These are phyloP conservation scores for Sinocyclocheilus rhinocerous DNA, from an alignment of 2,113 vertebrate species.

Conservation along the genomic window DNA sequence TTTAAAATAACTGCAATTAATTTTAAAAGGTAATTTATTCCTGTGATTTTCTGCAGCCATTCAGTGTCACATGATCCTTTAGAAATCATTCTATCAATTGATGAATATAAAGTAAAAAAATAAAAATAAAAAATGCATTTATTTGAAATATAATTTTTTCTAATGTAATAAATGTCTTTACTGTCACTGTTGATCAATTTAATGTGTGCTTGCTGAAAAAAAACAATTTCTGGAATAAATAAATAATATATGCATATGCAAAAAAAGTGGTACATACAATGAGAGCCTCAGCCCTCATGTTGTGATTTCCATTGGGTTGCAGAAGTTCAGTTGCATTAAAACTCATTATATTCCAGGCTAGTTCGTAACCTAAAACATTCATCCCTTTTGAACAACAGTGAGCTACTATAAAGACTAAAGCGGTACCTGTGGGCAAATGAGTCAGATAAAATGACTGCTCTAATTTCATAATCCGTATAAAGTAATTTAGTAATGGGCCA, in stretches of 20 bases:
- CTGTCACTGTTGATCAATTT: neutral
- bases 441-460: neutral
- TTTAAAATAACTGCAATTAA: neutral
- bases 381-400: neutral
- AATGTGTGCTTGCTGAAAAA: neutral
- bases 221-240: too few relatives aligned
- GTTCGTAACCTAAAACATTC: neutral
- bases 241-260: neutral
- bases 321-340: neutral
- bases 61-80: neutral
- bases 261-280: neutral
- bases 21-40: neutral
- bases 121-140: neutral
- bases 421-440: neutral
- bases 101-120: neutral
- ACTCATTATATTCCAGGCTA: neutral
- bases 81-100: neutral
- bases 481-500: constrained; percentile 24
- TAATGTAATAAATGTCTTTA: neutral
- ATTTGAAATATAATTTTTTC: neutral
- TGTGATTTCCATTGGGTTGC: neutral
- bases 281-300: neutral
- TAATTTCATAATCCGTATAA: constrained; percentile 12
- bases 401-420: neutral
- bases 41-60: neutral